phyloP scores from a whole-genome alignment of 2,113 vertebrate genomes.

The Nyctereutes procyonoides region DNA sequence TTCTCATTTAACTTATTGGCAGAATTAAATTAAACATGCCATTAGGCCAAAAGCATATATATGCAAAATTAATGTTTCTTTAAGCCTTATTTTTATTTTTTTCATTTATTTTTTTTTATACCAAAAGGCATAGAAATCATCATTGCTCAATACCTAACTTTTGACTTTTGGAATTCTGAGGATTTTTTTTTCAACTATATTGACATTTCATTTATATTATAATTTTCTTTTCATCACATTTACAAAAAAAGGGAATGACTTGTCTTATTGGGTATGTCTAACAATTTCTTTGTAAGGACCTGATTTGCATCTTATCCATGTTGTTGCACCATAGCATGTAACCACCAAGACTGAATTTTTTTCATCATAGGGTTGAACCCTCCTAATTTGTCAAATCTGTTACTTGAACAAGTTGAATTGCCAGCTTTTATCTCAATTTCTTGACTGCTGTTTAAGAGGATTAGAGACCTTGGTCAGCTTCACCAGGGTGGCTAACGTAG shows the following conservation, averaged over 20 bases:
- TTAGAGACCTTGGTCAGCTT: slow-evolving; percentile 84
- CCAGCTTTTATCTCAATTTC: slow-evolving; percentile 87
- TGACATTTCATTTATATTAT: background rate
- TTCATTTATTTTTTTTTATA: background rate
- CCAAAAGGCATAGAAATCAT: background rate
- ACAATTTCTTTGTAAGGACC: slow-evolving; percentile 52
- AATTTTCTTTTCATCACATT: slow-evolving; percentile 30
- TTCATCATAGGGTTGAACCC: slow-evolving; percentile 69
- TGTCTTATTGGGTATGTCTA: slow-evolving; percentile 57
- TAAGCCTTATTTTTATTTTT: slow-evolving; percentile 45
- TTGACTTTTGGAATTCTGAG: slow-evolving; percentile 19
- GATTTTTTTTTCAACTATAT: background rate
- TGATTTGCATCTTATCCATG: slow-evolving; percentile 56
- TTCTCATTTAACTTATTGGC: background rate
- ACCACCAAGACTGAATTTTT: slow-evolving; percentile 68
- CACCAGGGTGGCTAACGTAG: slow-evolving; percentile 75
- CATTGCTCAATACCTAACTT: background rate
- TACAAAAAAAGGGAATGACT: slow-evolving; percentile 63
- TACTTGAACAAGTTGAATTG: slow-evolving; percentile 84
- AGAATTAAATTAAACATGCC: background rate
- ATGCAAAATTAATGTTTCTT: background rate
- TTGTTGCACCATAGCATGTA: slow-evolving; percentile 46
- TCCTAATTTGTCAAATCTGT: slow-evolving; percentile 83
- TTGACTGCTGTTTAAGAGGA: slow-evolving; percentile 88
- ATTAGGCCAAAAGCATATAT: background rate